Conservation (phyloP, 2,888 invertebrate genomes). For the Drosophila monieri region DNA sequence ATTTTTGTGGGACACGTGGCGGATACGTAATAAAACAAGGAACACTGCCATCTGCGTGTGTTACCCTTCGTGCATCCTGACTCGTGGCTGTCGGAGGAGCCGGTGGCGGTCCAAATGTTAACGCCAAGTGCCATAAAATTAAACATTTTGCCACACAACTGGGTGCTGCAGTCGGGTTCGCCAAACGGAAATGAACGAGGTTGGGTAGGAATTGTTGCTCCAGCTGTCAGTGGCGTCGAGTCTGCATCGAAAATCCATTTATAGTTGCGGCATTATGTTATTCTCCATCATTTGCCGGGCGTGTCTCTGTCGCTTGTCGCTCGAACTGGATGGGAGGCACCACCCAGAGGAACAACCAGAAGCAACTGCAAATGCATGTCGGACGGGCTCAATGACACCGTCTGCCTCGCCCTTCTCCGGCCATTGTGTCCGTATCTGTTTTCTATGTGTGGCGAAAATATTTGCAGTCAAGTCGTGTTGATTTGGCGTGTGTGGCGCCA, state of each 20-base stretch:
- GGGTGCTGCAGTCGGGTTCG: constrained; percentile 45
- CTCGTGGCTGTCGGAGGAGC: constrained; percentile 34
- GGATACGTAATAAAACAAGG: constrained; percentile 18
- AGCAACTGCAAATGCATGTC: constrained; percentile 32
- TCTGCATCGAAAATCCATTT: constrained; percentile 47
- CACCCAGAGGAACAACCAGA: background rate
- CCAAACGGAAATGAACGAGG: constrained; percentile 54
- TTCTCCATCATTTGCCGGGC: constrained; percentile 34
- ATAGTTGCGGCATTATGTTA: constrained; percentile 44
- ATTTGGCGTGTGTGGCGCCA: constrained; percentile 16
- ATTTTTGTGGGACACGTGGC: constrained; percentile 13
- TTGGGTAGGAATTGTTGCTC: constrained; percentile 25
- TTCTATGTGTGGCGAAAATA: constrained; percentile 41
- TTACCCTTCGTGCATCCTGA: constrained; percentile 8
- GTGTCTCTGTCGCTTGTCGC: constrained; percentile 32
- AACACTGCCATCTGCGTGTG: constrained; percentile 2
- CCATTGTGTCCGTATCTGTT: constrained; percentile 4
- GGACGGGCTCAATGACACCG: constrained; percentile 32
- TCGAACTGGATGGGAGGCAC: constrained; percentile 10
- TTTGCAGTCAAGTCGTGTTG: constrained; percentile 19
- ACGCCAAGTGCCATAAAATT: constrained; percentile 66
- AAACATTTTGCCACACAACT: constrained; percentile 49
- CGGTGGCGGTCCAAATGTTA: constrained; percentile 61
- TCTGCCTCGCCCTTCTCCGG: background rate
- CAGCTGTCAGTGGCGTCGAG: constrained; percentile 43